Percentiles rank a stretch among this genome's conserved stretches.
These are phyloP conservation scores for Parazoanthus atlanticus DNA, from an alignment of 92 coral and sea anemone genomes.

Conservation along the genomic window DNA sequence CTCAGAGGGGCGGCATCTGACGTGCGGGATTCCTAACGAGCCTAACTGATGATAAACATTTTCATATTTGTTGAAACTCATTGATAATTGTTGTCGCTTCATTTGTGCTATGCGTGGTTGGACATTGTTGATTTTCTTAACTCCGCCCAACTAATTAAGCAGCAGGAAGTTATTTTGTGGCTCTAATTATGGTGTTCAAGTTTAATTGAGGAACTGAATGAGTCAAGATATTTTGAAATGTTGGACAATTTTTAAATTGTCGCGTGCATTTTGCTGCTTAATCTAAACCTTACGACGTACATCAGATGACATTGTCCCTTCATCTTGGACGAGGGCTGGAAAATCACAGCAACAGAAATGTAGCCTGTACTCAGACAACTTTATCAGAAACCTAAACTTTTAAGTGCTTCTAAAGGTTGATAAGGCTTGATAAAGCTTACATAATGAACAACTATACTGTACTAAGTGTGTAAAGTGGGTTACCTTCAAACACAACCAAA, in stretches of 20 bases:
- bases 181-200: background rate
- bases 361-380: background rate
- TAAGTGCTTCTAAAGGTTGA: background rate
- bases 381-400: background rate
- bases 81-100: background rate
- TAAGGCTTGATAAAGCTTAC: background rate
- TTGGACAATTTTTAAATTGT: background rate
- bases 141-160: conserved; percentile 23
- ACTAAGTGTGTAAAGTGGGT: background rate
- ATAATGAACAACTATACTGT: background rate
- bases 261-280: background rate
- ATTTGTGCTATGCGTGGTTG: background rate
- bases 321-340: background rate
- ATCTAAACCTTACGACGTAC: background rate
- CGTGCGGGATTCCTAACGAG: background rate
- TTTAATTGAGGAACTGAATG: background rate
- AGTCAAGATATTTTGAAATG: background rate
- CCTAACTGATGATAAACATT: background rate
- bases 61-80: background rate
- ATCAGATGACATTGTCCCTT: background rate
- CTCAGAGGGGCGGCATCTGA: background rate
- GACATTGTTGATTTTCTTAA: background rate
- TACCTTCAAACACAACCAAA: background rate
- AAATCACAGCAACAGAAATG: background rate
- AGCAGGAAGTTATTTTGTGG: background rate